A percentile compares a stretch with the other conserved stretches of the same genome.
phyloP scores from a whole-genome alignment of 2,888 invertebrate species.

The Sinodicranocentrus sp. region DNA sequence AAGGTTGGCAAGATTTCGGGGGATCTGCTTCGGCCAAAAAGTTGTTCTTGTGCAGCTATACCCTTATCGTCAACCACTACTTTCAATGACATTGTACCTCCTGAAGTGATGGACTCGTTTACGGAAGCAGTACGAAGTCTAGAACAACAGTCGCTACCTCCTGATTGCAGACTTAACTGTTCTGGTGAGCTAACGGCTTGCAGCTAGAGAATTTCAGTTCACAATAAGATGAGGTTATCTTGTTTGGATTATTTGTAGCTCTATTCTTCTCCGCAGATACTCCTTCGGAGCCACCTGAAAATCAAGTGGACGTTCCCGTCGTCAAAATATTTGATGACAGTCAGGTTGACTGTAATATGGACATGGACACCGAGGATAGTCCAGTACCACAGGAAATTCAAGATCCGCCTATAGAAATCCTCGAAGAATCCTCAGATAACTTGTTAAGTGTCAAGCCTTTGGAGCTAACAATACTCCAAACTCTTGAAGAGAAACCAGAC shows the following conservation, averaged over 20 bases:
- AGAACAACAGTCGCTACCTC: conserved; percentile 65
- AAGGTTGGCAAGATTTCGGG: conserved; percentile 64
- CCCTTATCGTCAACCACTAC: conserved; percentile 24
- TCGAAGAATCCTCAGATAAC: not conserved
- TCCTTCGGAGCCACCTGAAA: not conserved
- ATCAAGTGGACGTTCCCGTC: conserved; percentile 34
- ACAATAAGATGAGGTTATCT: no score
- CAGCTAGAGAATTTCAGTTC: no score
- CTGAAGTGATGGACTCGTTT: conserved; percentile 74
- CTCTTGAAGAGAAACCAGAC: conserved; percentile 56
- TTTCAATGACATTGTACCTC: conserved; percentile 71
- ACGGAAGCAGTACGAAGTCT: conserved; percentile 73
- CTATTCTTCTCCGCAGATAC: no score
- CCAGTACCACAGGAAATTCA: not conserved
- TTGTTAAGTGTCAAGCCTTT: not conserved
- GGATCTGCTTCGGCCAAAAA: conserved; percentile 72
- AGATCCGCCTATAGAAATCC: not conserved
- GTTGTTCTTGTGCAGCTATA: conserved; percentile 76
- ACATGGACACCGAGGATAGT: conserved; percentile 23
- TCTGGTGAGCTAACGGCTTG: conserved; percentile 7
- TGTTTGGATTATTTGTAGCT: no score
- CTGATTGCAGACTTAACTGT: conserved; percentile 57
- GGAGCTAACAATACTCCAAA: conserved; percentile 55
- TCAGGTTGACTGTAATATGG: conserved; percentile 59
- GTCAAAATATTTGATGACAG: conserved; percentile 62